phyloP scores from a whole-genome alignment of 2,888 invertebrate species.

The Linnaemya tessellans region DNA sequence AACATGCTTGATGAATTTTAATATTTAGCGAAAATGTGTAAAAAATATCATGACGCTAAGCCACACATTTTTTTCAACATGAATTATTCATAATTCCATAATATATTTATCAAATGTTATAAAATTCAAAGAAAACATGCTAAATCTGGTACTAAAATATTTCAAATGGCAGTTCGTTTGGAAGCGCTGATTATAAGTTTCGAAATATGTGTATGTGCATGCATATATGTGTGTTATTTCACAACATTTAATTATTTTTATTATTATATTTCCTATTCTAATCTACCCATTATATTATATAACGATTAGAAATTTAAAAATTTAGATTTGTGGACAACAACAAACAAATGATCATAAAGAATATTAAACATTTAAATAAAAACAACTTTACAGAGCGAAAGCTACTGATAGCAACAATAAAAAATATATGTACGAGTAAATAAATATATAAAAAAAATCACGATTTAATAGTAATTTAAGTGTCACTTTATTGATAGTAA shows the following conservation, averaged over 20 bases:
- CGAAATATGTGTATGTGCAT: not conserved
- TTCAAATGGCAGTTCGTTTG: slow-evolving; percentile 28
- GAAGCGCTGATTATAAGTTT: slow-evolving; percentile 11
- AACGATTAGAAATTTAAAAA: not conserved
- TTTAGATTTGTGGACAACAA: slow-evolving; percentile 19
- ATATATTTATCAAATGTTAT: not conserved
- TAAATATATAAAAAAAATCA: slow-evolving; percentile 66
- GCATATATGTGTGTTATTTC: not conserved
- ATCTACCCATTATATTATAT: not conserved
- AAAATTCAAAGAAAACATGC: slow-evolving; percentile 21
- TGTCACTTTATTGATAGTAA: slow-evolving; percentile 81
- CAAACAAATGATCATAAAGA: slow-evolving; percentile 4
- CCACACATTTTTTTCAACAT: not conserved
- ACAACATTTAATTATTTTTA: not conserved
- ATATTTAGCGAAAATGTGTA: not conserved
- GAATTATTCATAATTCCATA: slow-evolving; percentile 31
- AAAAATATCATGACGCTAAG: not conserved
- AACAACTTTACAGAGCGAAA: not conserved
- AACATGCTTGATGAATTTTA: slow-evolving; percentile 13
- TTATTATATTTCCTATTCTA: slow-evolving; percentile 6
- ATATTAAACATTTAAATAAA: slow-evolving; percentile 40
- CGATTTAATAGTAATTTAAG: slow-evolving; percentile 80
- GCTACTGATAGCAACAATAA: slow-evolving; percentile 6
- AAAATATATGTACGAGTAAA: not conserved
- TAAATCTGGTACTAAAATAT: slow-evolving; percentile 24